Percentiles rank a stretch among this genome's conserved stretches.
These are phyloP conservation scores for Diadema setosum DNA, from an alignment of 35 echinoderm and acorn worm species.

Conservation along the genomic window DNA sequence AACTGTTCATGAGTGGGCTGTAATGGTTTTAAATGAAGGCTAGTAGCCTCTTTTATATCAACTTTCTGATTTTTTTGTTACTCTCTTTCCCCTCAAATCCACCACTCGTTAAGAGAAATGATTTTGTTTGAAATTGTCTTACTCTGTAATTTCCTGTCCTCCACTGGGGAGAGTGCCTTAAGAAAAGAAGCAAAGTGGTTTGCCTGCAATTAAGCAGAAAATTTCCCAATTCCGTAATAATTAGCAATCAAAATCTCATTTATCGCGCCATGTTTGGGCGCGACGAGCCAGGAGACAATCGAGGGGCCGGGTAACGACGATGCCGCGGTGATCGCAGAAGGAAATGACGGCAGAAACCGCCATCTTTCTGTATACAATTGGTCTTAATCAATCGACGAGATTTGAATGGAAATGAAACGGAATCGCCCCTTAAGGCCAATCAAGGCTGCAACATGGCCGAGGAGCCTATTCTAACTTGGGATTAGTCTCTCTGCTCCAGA, in stretches of 20 bases:
- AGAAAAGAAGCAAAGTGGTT: background rate
- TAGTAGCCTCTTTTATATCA: no score
- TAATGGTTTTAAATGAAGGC: no score
- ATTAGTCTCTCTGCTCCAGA: background rate
- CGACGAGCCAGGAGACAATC: background rate
- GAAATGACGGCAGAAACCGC: conserved; percentile 12
- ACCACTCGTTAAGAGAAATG: background rate
- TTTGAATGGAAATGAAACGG: conserved; percentile 25
- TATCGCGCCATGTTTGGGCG: background rate
- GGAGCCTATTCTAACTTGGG: background rate
- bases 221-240: conserved; percentile 16
- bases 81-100: background rate
- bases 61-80: no score
- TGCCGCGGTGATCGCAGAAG: background rate
- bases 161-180: background rate
- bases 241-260: conserved; percentile 31
- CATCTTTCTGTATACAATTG: conserved; percentile 21
- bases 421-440: conserved; percentile 25
- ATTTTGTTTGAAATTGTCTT: conserved; percentile 1
- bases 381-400: conserved; percentile 32
- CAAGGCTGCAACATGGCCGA: background rate
- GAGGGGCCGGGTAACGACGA: background rate
- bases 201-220: background rate
- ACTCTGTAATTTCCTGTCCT: background rate
- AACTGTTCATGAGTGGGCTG: no score